Base-by-base conservation (phyloP, 1,140 invertebrate genomes). In the Drosophila parabipectinata region DNA sequence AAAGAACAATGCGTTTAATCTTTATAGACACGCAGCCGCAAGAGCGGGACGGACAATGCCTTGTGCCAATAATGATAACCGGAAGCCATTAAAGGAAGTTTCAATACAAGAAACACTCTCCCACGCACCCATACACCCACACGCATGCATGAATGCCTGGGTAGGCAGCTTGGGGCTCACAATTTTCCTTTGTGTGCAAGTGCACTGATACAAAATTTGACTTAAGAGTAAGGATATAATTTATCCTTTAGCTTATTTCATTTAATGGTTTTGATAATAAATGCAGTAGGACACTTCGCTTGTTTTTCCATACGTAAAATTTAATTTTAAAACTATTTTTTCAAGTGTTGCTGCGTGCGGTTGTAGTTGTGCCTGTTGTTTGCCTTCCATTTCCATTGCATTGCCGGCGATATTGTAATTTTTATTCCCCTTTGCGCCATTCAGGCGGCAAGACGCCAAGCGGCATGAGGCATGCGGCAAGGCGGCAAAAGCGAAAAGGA, bases 41-140 rank as follows among this genome's bases (percentile, higher is more conserved):
- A 52, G 72, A 34, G 67, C 12, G 57, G 60, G 51, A 71, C 75
- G 37, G 76, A 72, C 73, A 77, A 77, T 77, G 58, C 75, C 57
- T 88, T 69, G 72, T 56, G 76, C 75, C 85, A 77, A 90, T 87
- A 90, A 87, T 87, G 87, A 90, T 90, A 90, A 87, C 87, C 87
- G 87, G 87, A 90, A 90, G 87, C 87, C 87, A 90, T 90, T 90
- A 87, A 90, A 90, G 76, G 76, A 82, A 87, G 82, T 82, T 82
- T 87, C 79, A 90, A 82, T 90, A 90, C 82, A 90, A 77, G 72
- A 67, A 57, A 60, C 62, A 62, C 66, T 61, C 32, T 50, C 44
- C 63, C 44, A 34, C 47, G 9, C 47, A n/a, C 39, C 1, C 15
- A 58, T 28, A 39, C 67, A 69, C 50, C 47, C 66, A 69, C 34